Conservation (phyloP, 2,888 invertebrate genomes). For the Dryadula phaetusa region DNA sequence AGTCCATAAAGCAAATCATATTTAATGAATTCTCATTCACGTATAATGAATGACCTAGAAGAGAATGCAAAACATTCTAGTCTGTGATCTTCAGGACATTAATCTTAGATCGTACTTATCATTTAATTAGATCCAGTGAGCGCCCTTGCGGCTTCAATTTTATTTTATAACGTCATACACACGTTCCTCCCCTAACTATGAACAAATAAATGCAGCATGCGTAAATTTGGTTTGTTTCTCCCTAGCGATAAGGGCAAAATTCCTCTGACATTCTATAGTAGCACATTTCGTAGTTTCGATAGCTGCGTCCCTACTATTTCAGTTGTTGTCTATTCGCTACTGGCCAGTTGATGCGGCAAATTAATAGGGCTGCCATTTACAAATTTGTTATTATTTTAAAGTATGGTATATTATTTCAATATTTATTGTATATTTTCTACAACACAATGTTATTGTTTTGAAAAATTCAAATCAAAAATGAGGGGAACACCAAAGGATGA, state of each 20-base stretch:
- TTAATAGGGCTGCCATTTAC: slow-evolving; percentile 64
- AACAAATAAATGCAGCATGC: slow-evolving; percentile 48
- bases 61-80: slow-evolving; percentile 52
- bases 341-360: slow-evolving; percentile 72
- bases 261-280: slow-evolving; percentile 46
- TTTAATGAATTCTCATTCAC: slow-evolving; percentile 33
- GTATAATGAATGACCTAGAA: slow-evolving; percentile 41
- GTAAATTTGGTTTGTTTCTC: slow-evolving; percentile 45
- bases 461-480: too few species aligned
- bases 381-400: slow-evolving; percentile 9
- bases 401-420: background rate
- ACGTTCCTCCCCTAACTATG: slow-evolving; percentile 75
- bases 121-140: slow-evolving; percentile 82
- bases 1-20: slow-evolving; percentile 33
- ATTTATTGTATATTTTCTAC: background rate
- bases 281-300: slow-evolving; percentile 54
- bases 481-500: background rate
- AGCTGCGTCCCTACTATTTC: slow-evolving; percentile 64
- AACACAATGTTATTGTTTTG: too few species aligned
- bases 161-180: slow-evolving; percentile 84
- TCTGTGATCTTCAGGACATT: slow-evolving; percentile 73
- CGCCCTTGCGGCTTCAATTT: slow-evolving; percentile 81
- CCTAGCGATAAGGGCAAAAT: slow-evolving; percentile 51
- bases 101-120: slow-evolving; percentile 81
- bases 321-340: slow-evolving; percentile 68